Evolutionary conservation across 2,113 vertebrate genomes (phyloP), one percentile per base, ranked within the genome.

Genomic region (Takifugu flavidus): DNA sequence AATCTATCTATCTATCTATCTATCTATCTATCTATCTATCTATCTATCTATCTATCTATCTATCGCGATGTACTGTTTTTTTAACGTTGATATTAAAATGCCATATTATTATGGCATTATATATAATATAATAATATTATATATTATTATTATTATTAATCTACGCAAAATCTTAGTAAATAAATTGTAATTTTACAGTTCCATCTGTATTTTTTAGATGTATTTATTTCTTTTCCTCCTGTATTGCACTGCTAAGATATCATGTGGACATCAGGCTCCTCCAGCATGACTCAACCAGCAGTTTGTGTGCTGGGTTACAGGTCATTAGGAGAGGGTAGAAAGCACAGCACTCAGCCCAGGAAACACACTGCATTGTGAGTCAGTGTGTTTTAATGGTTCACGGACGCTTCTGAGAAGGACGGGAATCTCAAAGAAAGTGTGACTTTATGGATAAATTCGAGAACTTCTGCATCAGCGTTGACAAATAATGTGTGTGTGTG

Each of bases 301-400:
- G 79, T 86, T 87, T 82, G 86, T 82, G 74, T 81, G 58, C 62
- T 13, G 77, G 76, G 78, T 86, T 78, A 87, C 66, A 77, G 84
- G 84, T 87, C 80, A 82, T 65, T 55, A 83, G 71, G 78, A 84
- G 64, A 79, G 78, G 62, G 65, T 65, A 78, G 67, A 74, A 82
- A 70, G 70, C 82, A 67, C 63, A 66, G 82, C 76, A 74, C 75
- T 77, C 74, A 75, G 65, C 49, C 62, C 72, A 76, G 63, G 6
- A 83, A 80, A 80, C 67, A 77, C 77, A 52, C 59, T 29, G 59
- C 65, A 68, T 65, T 73, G 49, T 58, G 70, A 56, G 12, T 56
- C 51, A 79, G 78, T 66, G 72, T 70, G 68, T 62, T 49, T 28
- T 46, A 44, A 13, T 20, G 7, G 59, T 75, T 26, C 10, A n/a